Evolutionary conservation across 53 echinoderm and acorn worm genomes (phyloP).

Genomic region (Hippasteria phrygiana): DNA sequence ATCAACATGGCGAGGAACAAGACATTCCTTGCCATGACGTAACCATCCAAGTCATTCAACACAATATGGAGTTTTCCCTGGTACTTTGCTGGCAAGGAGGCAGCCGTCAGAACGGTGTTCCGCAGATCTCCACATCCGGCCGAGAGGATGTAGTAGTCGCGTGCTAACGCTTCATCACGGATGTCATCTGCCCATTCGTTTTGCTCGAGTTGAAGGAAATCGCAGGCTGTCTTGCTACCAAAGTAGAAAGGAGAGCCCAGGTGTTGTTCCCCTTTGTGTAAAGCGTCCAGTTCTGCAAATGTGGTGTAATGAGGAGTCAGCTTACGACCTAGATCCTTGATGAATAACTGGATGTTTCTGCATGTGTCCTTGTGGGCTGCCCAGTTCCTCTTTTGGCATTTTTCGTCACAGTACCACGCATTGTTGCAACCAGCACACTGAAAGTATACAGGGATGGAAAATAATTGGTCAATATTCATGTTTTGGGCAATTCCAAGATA

Average conservation of each 20-base stretch:
- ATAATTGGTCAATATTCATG: neutral
- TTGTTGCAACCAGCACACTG: conserved; percentile 52
- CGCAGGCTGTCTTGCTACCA: conserved; percentile 44
- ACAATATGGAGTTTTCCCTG: conserved; percentile 42
- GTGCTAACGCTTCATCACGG: neutral
- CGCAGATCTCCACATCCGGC: conserved; percentile 57
- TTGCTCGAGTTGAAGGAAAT: conserved; percentile 49
- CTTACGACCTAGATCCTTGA: neutral
- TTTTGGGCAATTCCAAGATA: neutral
- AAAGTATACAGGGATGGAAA: neutral
- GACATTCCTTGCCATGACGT: conserved; percentile 64
- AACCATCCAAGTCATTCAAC: conserved; percentile 58
- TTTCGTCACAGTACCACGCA: conserved; percentile 48
- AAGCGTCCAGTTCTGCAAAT: neutral
- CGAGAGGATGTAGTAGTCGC: conserved; percentile 53
- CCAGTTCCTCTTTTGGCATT: conserved; percentile 45
- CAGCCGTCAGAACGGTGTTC: conserved; percentile 49
- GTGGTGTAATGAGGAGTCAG: neutral
- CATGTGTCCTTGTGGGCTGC: conserved; percentile 33
- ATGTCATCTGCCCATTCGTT: conserved; percentile 50
- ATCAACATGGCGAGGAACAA: conserved; percentile 61
- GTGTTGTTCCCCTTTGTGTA: neutral
- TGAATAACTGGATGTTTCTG: neutral
- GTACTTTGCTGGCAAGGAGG: conserved; percentile 48
- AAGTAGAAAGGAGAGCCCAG: conserved; percentile 21